Percentiles rank a stretch among this genome's conserved stretches.
Conservation (phyloP, 1,140 invertebrate species). For the Adelges cooleyi region DNA sequence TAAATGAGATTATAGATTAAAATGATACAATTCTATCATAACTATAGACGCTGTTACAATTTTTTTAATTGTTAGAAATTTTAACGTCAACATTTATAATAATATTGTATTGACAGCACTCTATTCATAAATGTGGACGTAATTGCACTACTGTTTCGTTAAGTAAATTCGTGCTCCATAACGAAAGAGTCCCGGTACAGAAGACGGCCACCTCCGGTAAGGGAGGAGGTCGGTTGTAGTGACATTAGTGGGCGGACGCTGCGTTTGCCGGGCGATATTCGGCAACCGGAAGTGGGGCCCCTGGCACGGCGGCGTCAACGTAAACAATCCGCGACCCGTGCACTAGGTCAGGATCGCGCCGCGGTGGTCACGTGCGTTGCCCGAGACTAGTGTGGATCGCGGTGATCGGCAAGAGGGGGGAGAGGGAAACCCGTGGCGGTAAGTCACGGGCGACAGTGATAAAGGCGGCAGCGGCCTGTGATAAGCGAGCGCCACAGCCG, state of each 20-base stretch:
- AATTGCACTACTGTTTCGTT: too few species aligned
- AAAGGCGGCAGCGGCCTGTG: neutral
- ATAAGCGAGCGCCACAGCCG: neutral
- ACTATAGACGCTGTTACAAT: too few species aligned
- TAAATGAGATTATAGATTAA: too few species aligned
- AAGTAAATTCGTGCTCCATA: too few species aligned
- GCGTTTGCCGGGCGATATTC: neutral
- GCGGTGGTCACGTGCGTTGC: conserved; percentile 23
- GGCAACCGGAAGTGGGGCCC: conserved; percentile 21
- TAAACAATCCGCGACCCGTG: conserved; percentile 24
- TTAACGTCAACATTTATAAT: too few species aligned
- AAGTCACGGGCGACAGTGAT: conserved; percentile 24
- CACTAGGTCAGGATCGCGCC: conserved; percentile 19
- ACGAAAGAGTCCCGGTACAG: too few species aligned
- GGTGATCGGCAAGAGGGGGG: conserved; percentile 1
- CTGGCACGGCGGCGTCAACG: conserved; percentile 30
- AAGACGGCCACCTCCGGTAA: conserved; percentile 31
- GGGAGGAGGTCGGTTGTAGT: conserved; percentile 35
- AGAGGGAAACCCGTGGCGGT: neutral
- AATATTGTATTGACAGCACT: too few species aligned
- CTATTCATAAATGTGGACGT: too few species aligned
- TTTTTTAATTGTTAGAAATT: too few species aligned
- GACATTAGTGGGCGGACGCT: conserved; percentile 31
- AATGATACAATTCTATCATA: too few species aligned
- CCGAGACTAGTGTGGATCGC: conserved; percentile 4